Percentiles rank a stretch among this genome's conserved stretches.
Evolutionary conservation across 2,888 invertebrate species (phyloP).

Genomic region (Acanthosoma haemorrhoidale): DNA sequence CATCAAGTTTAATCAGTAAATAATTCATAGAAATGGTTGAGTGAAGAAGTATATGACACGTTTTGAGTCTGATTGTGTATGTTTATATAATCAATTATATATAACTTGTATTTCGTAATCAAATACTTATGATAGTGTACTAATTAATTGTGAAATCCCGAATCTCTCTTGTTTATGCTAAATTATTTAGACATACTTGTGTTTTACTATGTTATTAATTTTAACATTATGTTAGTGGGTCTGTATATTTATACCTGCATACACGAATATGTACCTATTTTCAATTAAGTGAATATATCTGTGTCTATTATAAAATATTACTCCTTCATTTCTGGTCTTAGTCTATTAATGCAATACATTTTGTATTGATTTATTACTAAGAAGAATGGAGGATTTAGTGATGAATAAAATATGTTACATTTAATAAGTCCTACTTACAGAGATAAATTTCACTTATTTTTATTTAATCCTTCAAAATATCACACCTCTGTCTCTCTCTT

Average conservation of each 20-base stretch:
- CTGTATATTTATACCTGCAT: background rate
- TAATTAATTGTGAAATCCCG: background rate
- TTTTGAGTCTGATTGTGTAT: background rate
- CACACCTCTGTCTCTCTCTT: background rate
- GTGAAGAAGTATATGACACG: background rate
- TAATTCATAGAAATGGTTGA: background rate
- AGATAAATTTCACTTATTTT: background rate
- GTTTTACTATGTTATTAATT: background rate
- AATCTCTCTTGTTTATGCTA: constrained; percentile 1
- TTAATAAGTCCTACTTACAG: background rate
- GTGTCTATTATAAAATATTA: no score
- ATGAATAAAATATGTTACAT: no score
- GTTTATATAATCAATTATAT: background rate
- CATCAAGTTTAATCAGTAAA: background rate
- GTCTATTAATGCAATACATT: no score
- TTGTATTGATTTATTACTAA: no score
- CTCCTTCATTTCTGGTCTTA: no score
- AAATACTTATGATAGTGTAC: background rate
- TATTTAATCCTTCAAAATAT: background rate
- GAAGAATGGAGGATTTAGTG: no score
- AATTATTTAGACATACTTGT: background rate
- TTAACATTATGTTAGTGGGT: background rate
- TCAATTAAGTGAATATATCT: no score
- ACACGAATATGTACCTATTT: no score
- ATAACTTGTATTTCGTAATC: background rate